Conservation (phyloP, 2,888 invertebrate genomes). For the Synanthedon tipuliformis region DNA sequence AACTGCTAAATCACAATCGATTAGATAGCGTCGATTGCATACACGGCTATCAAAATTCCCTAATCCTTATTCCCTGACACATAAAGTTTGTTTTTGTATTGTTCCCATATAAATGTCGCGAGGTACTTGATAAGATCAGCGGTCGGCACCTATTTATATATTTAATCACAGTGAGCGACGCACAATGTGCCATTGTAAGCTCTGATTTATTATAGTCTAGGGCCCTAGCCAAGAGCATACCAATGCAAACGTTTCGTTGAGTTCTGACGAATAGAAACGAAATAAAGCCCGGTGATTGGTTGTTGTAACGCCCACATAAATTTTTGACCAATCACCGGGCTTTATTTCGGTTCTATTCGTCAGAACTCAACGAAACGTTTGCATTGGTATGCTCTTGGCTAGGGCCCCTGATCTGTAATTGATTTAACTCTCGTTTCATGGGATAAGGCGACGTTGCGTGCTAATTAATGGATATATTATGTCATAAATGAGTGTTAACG, state of each 20-base stretch:
- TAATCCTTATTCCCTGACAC: conserved; percentile 21
- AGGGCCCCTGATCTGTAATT: conserved; percentile 48
- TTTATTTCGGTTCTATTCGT: too few relatives aligned
- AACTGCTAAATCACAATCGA: conserved; percentile 12
- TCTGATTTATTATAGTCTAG: conserved; percentile 57
- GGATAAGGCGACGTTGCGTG: conserved; percentile 14
- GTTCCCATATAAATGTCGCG: conserved; percentile 43
- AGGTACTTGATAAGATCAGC: conserved; percentile 49
- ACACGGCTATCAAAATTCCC: conserved; percentile 21
- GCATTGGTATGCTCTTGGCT: too few relatives aligned
- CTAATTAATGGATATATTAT: not conserved
- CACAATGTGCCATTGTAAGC: conserved; percentile 67
- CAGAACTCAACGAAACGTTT: too few relatives aligned
- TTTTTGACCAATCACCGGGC: too few relatives aligned
- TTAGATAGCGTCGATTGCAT: conserved; percentile 21
- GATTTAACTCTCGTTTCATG: conserved; percentile 29
- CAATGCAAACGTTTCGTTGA: too few relatives aligned
- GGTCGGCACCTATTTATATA: conserved; percentile 64
- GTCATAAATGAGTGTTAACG: conserved; percentile 10
- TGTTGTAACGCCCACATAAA: too few relatives aligned
- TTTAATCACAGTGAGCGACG: conserved; percentile 64
- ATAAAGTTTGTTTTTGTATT: conserved; percentile 28
- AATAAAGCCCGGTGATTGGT: too few relatives aligned
- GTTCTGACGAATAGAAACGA: too few relatives aligned
- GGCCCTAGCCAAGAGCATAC: too few relatives aligned